Evolutionary conservation across 2,113 vertebrate genomes (phyloP).

Genomic region (Salvelinus alpinus): DNA sequence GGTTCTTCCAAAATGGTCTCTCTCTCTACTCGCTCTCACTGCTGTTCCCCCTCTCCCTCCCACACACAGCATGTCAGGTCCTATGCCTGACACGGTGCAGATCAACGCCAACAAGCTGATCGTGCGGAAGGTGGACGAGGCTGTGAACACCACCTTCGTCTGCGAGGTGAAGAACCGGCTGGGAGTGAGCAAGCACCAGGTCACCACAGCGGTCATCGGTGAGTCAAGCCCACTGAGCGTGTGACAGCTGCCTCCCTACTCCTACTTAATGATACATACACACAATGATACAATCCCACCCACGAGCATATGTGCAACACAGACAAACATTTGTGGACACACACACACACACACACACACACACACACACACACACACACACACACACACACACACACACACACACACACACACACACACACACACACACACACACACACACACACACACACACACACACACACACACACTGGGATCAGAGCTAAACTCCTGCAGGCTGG

Average conservation of each 20-base stretch:
- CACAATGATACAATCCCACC: background rate
- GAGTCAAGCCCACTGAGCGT: slow-evolving; percentile 45
- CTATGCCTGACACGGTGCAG: slow-evolving; percentile 63
- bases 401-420: slow-evolving; percentile 30
- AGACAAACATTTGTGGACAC: slow-evolving; percentile 6
- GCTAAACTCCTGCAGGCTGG: slow-evolving; percentile 45
- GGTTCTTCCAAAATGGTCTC: too few species aligned
- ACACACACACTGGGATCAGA: slow-evolving; percentile 59
- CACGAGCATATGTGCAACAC: background rate
- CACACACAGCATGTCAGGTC: slow-evolving; percentile 52
- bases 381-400: slow-evolving; percentile 45
- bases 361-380: slow-evolving; percentile 43
- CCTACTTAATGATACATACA: background rate
- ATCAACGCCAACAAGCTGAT: slow-evolving; percentile 67
- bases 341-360: slow-evolving; percentile 8
- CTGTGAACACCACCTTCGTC: slow-evolving; percentile 84
- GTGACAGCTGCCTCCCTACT: background rate
- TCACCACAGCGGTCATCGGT: slow-evolving; percentile 79
- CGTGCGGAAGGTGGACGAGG: slow-evolving; percentile 78
- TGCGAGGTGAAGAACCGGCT: slow-evolving; percentile 76
- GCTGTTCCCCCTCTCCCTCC: background rate
- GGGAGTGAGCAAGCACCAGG: slow-evolving; percentile 68
- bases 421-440: slow-evolving; percentile 30
- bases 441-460: slow-evolving; percentile 53
- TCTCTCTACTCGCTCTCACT: background rate